phyloP scores from a whole-genome alignment of 2,888 invertebrate genomes.

The Cordylochernes scorpioides region DNA sequence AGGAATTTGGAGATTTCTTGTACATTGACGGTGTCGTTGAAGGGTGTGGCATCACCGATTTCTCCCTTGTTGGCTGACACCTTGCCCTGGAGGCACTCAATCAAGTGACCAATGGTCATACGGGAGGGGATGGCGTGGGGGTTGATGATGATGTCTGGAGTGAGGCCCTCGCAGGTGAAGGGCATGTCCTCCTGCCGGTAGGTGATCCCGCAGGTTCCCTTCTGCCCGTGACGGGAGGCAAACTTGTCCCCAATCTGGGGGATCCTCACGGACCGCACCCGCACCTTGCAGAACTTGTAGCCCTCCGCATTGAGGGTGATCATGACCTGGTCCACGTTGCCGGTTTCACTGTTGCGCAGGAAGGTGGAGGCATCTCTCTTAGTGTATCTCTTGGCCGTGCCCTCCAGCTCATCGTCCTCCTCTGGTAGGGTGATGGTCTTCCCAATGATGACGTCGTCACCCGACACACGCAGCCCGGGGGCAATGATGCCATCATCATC shows the following conservation, averaged over 20 bases:
- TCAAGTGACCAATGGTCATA: conserved; percentile 99
- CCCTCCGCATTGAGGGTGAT: conserved; percentile 80
- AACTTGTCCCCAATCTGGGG: conserved; percentile 99
- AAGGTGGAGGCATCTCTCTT: conserved; percentile 98
- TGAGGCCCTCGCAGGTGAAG: conserved; percentile 80
- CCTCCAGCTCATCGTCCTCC: conserved; percentile 87
- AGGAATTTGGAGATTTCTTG: conserved; percentile 91
- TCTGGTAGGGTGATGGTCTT: conserved; percentile 90
- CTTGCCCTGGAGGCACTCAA: conserved; percentile 91
- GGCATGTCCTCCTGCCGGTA: conserved; percentile 94
- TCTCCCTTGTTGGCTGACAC: conserved; percentile 91
- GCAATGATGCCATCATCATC: conserved; percentile 98
- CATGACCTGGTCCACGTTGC: conserved; percentile 99
- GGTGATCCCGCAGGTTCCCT: conserved; percentile 97
- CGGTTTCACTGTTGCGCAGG: conserved; percentile 89
- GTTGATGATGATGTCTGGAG: conserved; percentile 97
- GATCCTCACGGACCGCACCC: conserved; percentile 86
- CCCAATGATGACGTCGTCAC: conserved; percentile 97
- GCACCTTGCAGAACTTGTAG: conserved; percentile 95
- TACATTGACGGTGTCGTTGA: conserved; percentile 97
- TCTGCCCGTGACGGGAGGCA: conserved; percentile 95
- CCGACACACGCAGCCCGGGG: conserved; percentile 91
- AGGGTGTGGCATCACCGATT: conserved; percentile 98
- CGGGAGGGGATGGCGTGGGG: conserved; percentile 98
- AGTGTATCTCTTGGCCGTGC: conserved; percentile 57